Percentiles rank a stretch among this genome's conserved stretches.
phyloP scores from a whole-genome alignment of 2,797 vertebrate genomes.

The Micromesistius poutassou region DNA sequence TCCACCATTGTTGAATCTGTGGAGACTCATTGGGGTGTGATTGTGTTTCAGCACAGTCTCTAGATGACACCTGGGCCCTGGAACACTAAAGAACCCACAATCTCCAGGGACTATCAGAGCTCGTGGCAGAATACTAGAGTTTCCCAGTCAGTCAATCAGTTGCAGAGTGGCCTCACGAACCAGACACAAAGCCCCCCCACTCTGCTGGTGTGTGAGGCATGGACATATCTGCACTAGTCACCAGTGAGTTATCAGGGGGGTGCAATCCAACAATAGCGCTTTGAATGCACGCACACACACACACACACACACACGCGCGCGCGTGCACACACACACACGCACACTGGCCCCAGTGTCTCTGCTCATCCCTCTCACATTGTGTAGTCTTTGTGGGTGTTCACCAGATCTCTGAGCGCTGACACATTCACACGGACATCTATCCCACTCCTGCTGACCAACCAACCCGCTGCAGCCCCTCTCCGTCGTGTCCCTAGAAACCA shows the following conservation, averaged over 20 bases:
- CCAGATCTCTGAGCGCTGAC: constrained; percentile 68
- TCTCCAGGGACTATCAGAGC: constrained; percentile 38
- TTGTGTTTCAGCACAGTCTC: constrained; percentile 45
- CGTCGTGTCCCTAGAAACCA: constrained; percentile 53
- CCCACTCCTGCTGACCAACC: constrained; percentile 65
- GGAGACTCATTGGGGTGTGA: constrained; percentile 33
- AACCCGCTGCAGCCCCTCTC: constrained; percentile 48
- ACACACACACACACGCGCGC: constrained; percentile 29
- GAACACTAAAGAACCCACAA: constrained; percentile 40
- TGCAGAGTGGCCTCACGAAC: constrained; percentile 30
- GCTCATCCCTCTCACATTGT: constrained; percentile 74
- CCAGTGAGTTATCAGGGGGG: constrained; percentile 63
- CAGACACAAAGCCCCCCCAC: constrained; percentile 47
- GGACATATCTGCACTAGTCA: constrained; percentile 61
- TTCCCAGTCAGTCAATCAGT: constrained; percentile 39
- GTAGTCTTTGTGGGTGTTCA: constrained; percentile 69
- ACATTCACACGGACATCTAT: constrained; percentile 73
- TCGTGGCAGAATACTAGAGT: constrained; percentile 27
- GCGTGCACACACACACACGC: constrained; percentile 48
- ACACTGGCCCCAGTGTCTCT: constrained; percentile 66
- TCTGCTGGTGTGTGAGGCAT: constrained; percentile 47
- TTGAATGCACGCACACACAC: constrained; percentile 59
- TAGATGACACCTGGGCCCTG: constrained; percentile 34
- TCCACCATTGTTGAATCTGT: constrained; percentile 18
- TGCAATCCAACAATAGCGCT: constrained; percentile 74